Base-by-base conservation (phyloP, 30 jellyfish, hydroid and myxozoan species). In the Turritopsis dohrnii region DNA sequence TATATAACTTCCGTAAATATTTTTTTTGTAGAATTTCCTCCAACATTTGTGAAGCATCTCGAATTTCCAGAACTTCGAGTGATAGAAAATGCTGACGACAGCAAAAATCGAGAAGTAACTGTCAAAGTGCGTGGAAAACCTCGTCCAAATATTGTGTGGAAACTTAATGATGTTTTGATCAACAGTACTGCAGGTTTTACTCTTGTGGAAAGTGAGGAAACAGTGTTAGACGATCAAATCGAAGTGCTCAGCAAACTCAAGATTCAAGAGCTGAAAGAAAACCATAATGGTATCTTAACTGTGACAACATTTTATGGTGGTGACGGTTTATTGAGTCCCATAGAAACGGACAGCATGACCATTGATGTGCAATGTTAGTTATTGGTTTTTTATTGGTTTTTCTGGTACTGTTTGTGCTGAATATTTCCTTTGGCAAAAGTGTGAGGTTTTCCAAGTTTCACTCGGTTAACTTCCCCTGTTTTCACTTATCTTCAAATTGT, bases 51-150 rank as follows among this genome's bases (percentile, higher is more conserved):
- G 7, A 24, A 30, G 71, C 41, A 29, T 28, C 71, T 77, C 28
- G 76, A 77, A 16, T 20, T 1, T n/a, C 31, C 28, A 27, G 19
- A 22, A 1, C 73, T 77, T 18, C 41, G 71, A 16, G 28, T 26
- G 52, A 77, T 52, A 13, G 85, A 77, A 24, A 30, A 77, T 29
- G 17, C 73, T 3, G 71, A 17, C 20, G 66, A 53, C 1, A 26
- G 73, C 7, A 77, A 29, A 77, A 77, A 77, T 24, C 8, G 28
- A 5, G 28, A 53, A 29, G n/a, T 77, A 25, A 77, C 13, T 21
- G 85, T 77, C 24, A 60, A 13, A 13, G 85, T 21, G 30, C 22
- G 29, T 21, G 85, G 85, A 28, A 77, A 77, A n/a, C 85, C 85
- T 19, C 41, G n/a, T 18, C 85, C 85, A 29, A 29, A 28, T 0